phyloP scores from a whole-genome alignment of 1,140 invertebrate genomes.

The Metopolophium dirhodum region DNA sequence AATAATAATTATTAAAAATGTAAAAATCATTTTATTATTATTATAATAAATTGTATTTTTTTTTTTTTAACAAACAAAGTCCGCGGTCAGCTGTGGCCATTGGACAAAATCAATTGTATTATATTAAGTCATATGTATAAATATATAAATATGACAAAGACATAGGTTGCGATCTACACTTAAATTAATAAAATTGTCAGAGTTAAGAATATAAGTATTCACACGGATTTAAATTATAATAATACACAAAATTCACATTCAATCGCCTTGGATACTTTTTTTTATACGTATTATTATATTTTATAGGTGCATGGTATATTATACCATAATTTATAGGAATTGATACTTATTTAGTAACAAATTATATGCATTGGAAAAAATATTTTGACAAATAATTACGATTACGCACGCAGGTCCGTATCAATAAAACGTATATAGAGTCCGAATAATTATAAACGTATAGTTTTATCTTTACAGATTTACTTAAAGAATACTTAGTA shows the following conservation, averaged over 20 bases:
- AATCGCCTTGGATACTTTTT: neutral
- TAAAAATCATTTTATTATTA: neutral
- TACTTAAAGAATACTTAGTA: neutral
- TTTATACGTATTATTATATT: neutral
- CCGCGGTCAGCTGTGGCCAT: too few species aligned
- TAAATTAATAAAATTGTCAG: neutral
- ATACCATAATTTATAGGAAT: neutral
- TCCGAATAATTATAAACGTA: neutral
- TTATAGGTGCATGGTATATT: neutral
- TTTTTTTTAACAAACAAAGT: too few species aligned
- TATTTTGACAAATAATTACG: neutral
- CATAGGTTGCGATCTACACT: too few species aligned
- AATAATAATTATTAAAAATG: neutral
- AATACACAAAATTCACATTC: too few species aligned
- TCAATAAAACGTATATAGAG: neutral
- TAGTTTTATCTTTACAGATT: neutral
- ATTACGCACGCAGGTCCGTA: neutral
- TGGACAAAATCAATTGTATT: too few species aligned
- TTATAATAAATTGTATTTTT: too few species aligned
- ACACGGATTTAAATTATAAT: neutral
- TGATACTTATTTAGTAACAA: neutral
- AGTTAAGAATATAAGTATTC: neutral
- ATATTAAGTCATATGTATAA: too few species aligned
- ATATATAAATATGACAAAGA: too few species aligned
- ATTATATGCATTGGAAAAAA: neutral